A percentile compares a stretch with the other conserved stretches of the same genome.
Conservation (phyloP, 2,888 invertebrate species). For the Ectropis crepuscularia region DNA sequence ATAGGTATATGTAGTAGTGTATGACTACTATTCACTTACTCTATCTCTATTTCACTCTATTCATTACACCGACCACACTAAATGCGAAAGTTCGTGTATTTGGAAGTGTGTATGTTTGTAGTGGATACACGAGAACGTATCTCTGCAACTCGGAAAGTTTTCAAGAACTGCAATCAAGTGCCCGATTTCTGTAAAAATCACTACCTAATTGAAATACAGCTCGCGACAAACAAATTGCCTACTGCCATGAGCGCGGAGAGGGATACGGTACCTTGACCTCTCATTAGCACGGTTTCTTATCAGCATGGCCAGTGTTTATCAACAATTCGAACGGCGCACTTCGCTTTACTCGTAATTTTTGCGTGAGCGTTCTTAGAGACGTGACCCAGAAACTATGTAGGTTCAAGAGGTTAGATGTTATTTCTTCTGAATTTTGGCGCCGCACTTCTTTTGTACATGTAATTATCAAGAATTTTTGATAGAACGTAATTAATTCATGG, state of each 20-base stretch:
- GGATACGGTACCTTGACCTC: slow-evolving; percentile 36
- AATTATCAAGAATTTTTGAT: too few relatives aligned
- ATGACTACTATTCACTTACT: too few relatives aligned
- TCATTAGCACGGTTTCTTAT: slow-evolving; percentile 35
- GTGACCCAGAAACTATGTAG: slow-evolving; percentile 37
- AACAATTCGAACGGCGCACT: slow-evolving; percentile 14
- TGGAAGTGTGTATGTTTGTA: too few relatives aligned
- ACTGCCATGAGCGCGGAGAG: slow-evolving; percentile 1
- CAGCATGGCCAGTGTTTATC: slow-evolving; percentile 34
- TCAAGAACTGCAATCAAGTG: background rate
- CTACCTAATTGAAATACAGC: background rate
- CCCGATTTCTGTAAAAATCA: too few relatives aligned
- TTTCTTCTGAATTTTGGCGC: background rate
- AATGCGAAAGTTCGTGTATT: too few relatives aligned
- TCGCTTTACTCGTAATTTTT: slow-evolving; percentile 36
- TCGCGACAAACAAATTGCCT: background rate
- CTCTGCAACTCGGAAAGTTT: background rate
- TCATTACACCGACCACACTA: too few relatives aligned
- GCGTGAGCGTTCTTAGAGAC: slow-evolving; percentile 19
- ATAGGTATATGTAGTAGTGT: slow-evolving; percentile 10
- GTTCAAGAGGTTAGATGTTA: slow-evolving; percentile 10
- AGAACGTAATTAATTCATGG: too few relatives aligned
- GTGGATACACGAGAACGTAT: background rate
- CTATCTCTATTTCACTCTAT: too few relatives aligned
- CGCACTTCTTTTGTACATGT: background rate